phyloP scores from a whole-genome alignment of 2,113 vertebrate genomes.

The Bettongia penicillata region DNA sequence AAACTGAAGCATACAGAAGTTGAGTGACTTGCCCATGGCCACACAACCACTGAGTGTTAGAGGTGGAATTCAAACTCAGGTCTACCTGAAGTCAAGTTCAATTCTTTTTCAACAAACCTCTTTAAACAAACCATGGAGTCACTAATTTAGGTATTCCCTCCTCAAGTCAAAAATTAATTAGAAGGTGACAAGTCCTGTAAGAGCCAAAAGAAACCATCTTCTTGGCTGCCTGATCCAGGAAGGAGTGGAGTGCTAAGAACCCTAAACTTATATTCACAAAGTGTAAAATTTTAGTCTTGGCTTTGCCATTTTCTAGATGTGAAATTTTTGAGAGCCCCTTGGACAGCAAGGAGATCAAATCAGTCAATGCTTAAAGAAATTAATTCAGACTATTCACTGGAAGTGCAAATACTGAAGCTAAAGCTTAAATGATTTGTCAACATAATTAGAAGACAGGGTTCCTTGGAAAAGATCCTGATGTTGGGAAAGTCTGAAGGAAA shows the following conservation, averaged over 20 bases:
- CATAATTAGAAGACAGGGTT: not conserved
- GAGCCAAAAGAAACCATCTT: not conserved
- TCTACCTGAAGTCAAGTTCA: not conserved
- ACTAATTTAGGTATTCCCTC: not conserved
- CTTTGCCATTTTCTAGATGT: not conserved
- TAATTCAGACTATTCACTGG: not conserved
- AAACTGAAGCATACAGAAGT: not conserved
- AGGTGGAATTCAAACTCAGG: not conserved
- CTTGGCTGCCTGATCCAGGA: not conserved
- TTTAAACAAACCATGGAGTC: not conserved
- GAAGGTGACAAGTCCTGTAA: not conserved
- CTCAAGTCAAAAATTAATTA: not conserved
- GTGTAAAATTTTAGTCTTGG: not conserved
- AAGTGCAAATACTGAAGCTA: not conserved
- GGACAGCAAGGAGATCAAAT: not conserved
- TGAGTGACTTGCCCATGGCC: not conserved
- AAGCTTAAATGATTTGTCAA: not conserved
- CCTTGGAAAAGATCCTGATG: not conserved
- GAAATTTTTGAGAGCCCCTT: not conserved
- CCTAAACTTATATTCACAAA: not conserved
- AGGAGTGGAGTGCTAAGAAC: not conserved
- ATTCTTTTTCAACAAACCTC: not conserved
- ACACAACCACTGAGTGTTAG: not conserved
- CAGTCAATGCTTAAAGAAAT: not conserved
- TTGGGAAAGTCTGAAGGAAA: not conserved